Evolutionary conservation across 2,797 vertebrate species (phyloP).

Genomic region (Ctenochaetus hawaiiensis): DNA sequence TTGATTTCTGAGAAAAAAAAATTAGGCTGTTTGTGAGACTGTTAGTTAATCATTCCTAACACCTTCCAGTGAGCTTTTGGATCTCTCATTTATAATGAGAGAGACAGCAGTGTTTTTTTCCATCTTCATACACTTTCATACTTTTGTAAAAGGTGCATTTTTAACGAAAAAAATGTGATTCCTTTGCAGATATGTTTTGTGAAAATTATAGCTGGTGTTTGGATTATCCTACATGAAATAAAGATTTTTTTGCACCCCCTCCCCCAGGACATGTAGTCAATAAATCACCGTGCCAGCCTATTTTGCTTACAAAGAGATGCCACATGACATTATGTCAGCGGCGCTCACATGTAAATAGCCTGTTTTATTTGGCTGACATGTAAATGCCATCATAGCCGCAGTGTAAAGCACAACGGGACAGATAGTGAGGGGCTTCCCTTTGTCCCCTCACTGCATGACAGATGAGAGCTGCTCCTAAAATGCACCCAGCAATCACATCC

Average conservation of each 20-base stretch:
- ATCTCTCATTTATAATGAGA: constrained; percentile 16
- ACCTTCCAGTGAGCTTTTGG: constrained; percentile 5
- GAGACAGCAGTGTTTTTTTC: neutral
- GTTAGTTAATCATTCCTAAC: constrained; percentile 1
- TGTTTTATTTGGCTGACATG: constrained; percentile 75
- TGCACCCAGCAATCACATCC: constrained; percentile 49
- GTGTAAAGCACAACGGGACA: constrained; percentile 52
- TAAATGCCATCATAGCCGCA: constrained; percentile 70
- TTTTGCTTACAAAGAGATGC: constrained; percentile 56
- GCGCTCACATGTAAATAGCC: constrained; percentile 68
- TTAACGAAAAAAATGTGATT: neutral
- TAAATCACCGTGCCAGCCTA: constrained; percentile 57
- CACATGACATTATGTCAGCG: constrained; percentile 66
- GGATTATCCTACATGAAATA: constrained; percentile 14
- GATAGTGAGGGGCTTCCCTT: constrained; percentile 58
- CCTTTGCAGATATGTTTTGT: neutral
- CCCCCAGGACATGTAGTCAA: constrained; percentile 22
- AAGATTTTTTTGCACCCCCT: constrained; percentile 19
- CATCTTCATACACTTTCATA: neutral
- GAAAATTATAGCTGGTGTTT: neutral
- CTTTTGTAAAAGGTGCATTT: neutral
- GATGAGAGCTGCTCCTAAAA: constrained; percentile 62
- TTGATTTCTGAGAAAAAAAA: constrained; percentile 5
- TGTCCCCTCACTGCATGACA: constrained; percentile 68
- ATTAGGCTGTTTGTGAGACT: constrained; percentile 8